Evolutionary conservation across 2,797 vertebrate species (phyloP), one percentile per base, ranked within the genome.

Genomic region (Gouania willdenowi): DNA sequence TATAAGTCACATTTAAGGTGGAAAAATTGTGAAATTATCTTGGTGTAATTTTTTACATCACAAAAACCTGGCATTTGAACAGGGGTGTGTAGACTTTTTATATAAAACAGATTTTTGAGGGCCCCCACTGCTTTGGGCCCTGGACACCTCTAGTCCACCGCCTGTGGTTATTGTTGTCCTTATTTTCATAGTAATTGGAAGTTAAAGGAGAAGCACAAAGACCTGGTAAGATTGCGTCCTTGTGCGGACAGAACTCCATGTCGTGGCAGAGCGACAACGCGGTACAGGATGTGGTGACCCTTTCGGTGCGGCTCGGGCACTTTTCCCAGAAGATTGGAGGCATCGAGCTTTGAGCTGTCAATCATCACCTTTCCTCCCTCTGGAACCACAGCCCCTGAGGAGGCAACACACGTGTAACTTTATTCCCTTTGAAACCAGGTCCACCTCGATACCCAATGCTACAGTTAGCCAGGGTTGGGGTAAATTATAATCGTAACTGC

Each of bases 311-410:
- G 51, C 26, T 89, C 81, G 14, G 89, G 85, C 12, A 95, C 50
- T 53, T 89, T 91, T 34, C 68, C 56, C 21, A 95, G 70, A 4
- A 95, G 85, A 55, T 96, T 95, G 28, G 93, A 92, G 36, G 90
- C 93, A 54, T 95, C 93, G 13, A 95, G 77, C 65, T 91, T 93
- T 5, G 85, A 86, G 31, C 64, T 89, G 62, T 91, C 90, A 41
- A 93, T 94, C 24, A 82, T 64, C 47, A 94, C 84, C 59, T 65
- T 84, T 34, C 86, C 89, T 70, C 92, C 93, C 62, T 96, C 93
- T 5, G 86, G 77, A 42, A 95, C 91, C 57, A 81, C 21, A 8
- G 84, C 90, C 75, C 93, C 93, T 95, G 78, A 29, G 21, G 23
- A 10, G 67, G 9, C 28, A 14, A 61, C 1, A 46, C 11, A 54